Evolutionary conservation across 2,113 vertebrate species (phyloP), one percentile per base, ranked within the genome.

Genomic region (Neotragus pygmaeus): DNA sequence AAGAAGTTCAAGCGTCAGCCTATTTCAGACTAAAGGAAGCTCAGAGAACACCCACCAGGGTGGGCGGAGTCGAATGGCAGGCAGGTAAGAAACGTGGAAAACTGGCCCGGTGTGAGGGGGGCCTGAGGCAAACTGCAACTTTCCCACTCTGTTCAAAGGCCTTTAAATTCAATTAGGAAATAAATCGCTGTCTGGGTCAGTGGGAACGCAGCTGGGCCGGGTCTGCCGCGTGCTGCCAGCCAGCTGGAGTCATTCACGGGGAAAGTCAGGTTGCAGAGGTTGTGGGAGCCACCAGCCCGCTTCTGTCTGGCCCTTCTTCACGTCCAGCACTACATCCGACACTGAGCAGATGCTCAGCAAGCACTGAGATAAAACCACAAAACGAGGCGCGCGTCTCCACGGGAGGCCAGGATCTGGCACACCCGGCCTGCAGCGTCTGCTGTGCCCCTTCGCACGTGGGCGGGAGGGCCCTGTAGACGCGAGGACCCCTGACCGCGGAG

Each of bases 151-250:
- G 45, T 58, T 90, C 66, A 84, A n/a, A 95, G 75, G 33, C 51
- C 58, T 95, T 95, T 77, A 86, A 62, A 85, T 77, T 94, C 60
- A 96, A 88, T 95, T 95, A 97, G 92, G 84, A 96, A 95, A 62
- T 23, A 57, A 90, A 97, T 49, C 85, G 36, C 58, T n/a, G 81
- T 49, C 14, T 73, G 89, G 85, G 96, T 96, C 96, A 82, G 86
- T 64, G 8, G 43, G 51, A 96, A 96, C 92, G 64, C 0, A 77
- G 45, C 13, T 0, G 9, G 66, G 94, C 97, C 73, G 53, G 55
- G 66, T 45, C 73, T 70, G 33, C n/a, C 17, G 12, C 10, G 1
- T 5, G 27, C 30, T 7, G 81, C 66, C 82, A 15, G 57, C 51
- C 45, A 28, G 49, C 47, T 66, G 91, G 15, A 2, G 57, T 66